Percentiles rank a stretch among this genome's conserved stretches.
Evolutionary conservation across 2,113 vertebrate genomes (phyloP).

Genomic region (Cichladusa arquata): DNA sequence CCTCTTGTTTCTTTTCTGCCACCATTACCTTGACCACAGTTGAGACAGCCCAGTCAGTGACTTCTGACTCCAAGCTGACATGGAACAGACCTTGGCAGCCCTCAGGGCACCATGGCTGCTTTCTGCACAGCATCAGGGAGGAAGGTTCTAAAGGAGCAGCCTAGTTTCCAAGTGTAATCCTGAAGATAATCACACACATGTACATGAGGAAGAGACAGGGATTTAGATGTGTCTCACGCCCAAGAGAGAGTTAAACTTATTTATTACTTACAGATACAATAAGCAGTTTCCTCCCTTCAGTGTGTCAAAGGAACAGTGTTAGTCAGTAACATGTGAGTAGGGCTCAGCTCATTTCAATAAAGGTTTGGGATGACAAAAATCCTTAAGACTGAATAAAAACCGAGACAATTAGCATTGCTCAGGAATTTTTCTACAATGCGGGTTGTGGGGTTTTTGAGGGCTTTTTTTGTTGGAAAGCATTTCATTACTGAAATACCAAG

Average conservation of each 20-base stretch:
- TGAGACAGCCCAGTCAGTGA: neutral
- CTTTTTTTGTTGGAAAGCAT: neutral
- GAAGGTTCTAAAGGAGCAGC: neutral
- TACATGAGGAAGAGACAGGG: neutral
- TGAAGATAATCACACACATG: neutral
- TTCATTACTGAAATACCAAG: neutral
- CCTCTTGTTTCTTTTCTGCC: neutral
- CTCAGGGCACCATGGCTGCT: neutral
- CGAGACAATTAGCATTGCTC: neutral
- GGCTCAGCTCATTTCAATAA: neutral
- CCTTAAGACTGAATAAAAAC: neutral
- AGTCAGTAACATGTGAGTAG: neutral
- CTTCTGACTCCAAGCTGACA: conserved; percentile 6
- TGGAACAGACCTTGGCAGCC: neutral
- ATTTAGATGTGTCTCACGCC: neutral
- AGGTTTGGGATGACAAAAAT: neutral
- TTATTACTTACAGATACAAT: neutral
- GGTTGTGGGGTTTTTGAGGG: neutral
- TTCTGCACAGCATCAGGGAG: neutral
- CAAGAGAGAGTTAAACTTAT: neutral
- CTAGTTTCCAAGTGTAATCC: neutral
- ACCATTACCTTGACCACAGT: neutral
- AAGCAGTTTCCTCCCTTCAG: neutral
- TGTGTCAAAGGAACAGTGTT: neutral
- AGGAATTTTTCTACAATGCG: neutral